Percentiles rank a stretch among this genome's conserved stretches.
Evolutionary conservation across 2,113 vertebrate species (phyloP).

Genomic region (Leptosomus discolor): DNA sequence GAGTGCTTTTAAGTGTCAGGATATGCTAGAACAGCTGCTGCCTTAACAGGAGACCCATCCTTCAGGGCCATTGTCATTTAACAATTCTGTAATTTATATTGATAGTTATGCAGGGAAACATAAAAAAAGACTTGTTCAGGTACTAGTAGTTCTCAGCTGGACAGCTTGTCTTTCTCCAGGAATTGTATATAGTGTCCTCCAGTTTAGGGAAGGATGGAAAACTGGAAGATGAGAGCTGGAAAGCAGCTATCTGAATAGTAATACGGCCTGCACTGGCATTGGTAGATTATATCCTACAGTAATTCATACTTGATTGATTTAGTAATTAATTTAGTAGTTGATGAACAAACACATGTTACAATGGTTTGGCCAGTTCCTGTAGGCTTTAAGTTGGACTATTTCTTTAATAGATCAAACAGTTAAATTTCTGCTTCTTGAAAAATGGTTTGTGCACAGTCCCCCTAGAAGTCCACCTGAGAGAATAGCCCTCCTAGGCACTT

Average conservation of each 20-base stretch:
- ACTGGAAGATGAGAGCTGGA: neutral
- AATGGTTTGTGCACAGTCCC: neutral
- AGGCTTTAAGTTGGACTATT: neutral
- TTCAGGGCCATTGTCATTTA: neutral
- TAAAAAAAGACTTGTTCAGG: too few species aligned
- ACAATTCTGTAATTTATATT: neutral
- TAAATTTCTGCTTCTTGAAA: neutral
- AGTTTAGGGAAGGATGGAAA: neutral
- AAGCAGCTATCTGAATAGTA: neutral
- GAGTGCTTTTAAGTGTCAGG: neutral
- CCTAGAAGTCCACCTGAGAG: neutral
- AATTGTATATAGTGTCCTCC: neutral
- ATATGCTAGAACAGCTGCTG: neutral
- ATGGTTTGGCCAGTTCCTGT: neutral
- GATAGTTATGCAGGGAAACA: neutral
- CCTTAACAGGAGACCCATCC: neutral
- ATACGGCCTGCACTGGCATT: neutral
- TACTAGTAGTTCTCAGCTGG: neutral
- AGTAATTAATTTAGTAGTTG: neutral
- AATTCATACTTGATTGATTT: neutral
- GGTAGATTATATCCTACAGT: neutral
- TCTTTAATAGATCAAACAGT: neutral
- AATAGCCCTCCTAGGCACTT: neutral
- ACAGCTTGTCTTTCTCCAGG: neutral
- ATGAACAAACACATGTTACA: neutral